A percentile compares a stretch with the other conserved stretches of the same genome.
These are phyloP conservation scores for Mizuhopecten yessoensis DNA, from an alignment of 1,140 invertebrate genomes.

Conservation along the genomic window DNA sequence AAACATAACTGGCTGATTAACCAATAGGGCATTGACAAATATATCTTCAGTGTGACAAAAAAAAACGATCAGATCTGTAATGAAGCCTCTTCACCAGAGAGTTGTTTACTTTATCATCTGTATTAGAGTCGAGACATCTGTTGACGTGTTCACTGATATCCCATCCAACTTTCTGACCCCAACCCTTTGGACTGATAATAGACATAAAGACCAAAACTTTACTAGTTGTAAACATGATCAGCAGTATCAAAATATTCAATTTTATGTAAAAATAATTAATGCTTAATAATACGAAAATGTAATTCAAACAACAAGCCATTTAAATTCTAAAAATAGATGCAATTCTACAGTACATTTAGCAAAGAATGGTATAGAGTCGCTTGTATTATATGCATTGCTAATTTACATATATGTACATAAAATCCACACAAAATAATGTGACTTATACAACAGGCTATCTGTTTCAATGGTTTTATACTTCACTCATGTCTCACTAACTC, in stretches of 20 bases:
- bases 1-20: too few species aligned
- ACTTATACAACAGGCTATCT: background rate
- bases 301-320: background rate
- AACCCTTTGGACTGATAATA: background rate
- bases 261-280: background rate
- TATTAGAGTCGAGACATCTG: too few species aligned
- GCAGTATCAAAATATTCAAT: conserved; percentile 10
- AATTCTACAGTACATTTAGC: background rate
- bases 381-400: background rate
- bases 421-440: background rate
- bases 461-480: background rate
- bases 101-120: background rate
- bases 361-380: background rate
- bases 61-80: background rate
- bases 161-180: too few species aligned
- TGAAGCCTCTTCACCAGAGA: background rate
- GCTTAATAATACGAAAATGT: background rate
- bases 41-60: background rate
- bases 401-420: background rate
- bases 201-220: background rate
- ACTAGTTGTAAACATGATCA: background rate
- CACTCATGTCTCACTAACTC: too few species aligned
- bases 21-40: background rate
- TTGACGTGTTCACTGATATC: too few species aligned
- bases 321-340: background rate